phyloP scores from a whole-genome alignment of 2,888 invertebrate genomes.

The Caenorhabditis doughertyi region DNA sequence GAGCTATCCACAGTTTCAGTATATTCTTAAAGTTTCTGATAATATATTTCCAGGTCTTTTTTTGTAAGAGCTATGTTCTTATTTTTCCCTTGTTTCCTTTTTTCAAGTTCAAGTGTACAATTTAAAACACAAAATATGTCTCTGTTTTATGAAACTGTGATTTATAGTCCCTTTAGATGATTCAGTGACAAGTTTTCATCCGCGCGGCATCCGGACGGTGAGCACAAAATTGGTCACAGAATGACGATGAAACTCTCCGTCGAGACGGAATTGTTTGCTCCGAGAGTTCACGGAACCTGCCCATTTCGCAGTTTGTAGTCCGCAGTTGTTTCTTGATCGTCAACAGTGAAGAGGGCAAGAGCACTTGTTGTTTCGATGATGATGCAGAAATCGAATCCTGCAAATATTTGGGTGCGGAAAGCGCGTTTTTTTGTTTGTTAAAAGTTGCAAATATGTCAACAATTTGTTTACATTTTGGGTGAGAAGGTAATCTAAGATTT shows the following conservation, averaged over 20 bases:
- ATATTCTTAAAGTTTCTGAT: too few species aligned
- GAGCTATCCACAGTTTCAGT: too few species aligned
- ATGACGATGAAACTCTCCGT: constrained; percentile 34
- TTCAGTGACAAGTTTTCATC: constrained; percentile 42
- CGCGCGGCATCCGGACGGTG: constrained; percentile 57
- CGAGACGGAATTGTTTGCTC: constrained; percentile 36
- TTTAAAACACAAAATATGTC: constrained; percentile 22
- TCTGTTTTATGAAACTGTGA: constrained; percentile 19
- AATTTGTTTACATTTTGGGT: constrained; percentile 15
- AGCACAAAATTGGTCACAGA: constrained; percentile 59
- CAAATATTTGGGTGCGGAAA: constrained; percentile 30
- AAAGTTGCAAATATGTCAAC: constrained; percentile 17
- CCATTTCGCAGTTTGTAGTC: constrained; percentile 45
- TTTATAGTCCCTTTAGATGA: constrained; percentile 45
- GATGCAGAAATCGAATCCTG: constrained; percentile 1
- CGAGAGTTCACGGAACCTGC: constrained; percentile 48
- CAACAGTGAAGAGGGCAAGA: constrained; percentile 5
- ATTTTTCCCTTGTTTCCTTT: too few species aligned
- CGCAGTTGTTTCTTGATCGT: constrained; percentile 37
- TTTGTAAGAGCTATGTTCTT: too few species aligned
- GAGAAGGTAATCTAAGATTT: constrained; percentile 5
- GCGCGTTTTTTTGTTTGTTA: constrained; percentile 25
- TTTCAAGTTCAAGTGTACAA: too few species aligned
- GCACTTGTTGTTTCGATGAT: constrained; percentile 53
- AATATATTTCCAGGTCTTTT: too few species aligned